Base-by-base conservation (phyloP, 2,888 invertebrate species). In the Axea sp. region DNA sequence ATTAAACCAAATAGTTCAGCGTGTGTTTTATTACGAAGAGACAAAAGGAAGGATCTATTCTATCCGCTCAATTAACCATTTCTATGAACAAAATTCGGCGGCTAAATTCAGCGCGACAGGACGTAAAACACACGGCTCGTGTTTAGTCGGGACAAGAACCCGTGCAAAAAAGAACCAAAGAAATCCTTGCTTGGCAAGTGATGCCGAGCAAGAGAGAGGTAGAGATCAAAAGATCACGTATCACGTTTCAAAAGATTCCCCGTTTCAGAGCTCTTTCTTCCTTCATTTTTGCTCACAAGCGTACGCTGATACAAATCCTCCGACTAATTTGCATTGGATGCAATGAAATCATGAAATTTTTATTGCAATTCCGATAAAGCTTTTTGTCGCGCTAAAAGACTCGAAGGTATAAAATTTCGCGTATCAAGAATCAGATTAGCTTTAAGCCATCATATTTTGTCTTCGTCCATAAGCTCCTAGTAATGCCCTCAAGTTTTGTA, bases 381-480 rank as follows among this genome's bases (percentile, higher is more conserved):
- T 45, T 53, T 68, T 59, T 51, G 33, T 47, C 30, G 26, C 3
- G 43, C 3, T 37, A 47, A 6, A 45, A 35, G 35, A 14, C 26
- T 24, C 41, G 7, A 72, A 71, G 77, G 80, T 84, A 83, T 84
- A 83, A 82, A 81, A 84, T 59, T 84, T 78, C 75, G 76, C 67
- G 74, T 15, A 79, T 82, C 84, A 82, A 84, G 83, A 85, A 85
- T 85, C 84, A 84, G 83, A 31, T 35, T 51, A 49, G 57, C 15
- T 7, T 82, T 85, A 85, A 87, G 83, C 86, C 86, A 82, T 80
- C 79, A 83, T 83, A 84, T 84, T 85, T 87, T 85, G 84, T 83
- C 82, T 81, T 41, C 12, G 26, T 5, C 7, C 79, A 81, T 86
- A 87, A 86, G 85, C 85, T 80, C 57, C 73, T 74, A 71, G 72